Evolutionary conservation across 2,113 vertebrate species (phyloP).

Genomic region (Argyrosomus japonicus): DNA sequence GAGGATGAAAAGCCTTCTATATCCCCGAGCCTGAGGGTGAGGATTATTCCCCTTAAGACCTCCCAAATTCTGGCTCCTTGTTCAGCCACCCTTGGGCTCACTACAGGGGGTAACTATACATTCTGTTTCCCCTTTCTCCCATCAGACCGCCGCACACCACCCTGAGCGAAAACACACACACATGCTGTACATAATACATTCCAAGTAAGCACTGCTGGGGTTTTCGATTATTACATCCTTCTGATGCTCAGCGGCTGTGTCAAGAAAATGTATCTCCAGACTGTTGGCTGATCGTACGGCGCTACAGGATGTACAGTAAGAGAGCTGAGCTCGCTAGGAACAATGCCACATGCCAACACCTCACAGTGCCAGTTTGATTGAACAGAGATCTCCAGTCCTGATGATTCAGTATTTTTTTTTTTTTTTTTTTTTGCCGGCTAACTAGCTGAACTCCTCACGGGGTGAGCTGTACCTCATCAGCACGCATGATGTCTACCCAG

Average conservation of each 20-base stretch:
- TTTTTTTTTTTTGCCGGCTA: slow-evolving; percentile 17
- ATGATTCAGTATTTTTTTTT: slow-evolving; percentile 33
- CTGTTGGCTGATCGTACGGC: background rate
- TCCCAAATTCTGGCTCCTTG: slow-evolving; percentile 75
- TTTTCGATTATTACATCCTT: slow-evolving; percentile 33
- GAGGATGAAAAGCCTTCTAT: slow-evolving; percentile 68
- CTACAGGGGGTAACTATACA: slow-evolving; percentile 76
- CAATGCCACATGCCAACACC: slow-evolving; percentile 1
- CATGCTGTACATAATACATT: slow-evolving; percentile 44
- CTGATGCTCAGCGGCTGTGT: slow-evolving; percentile 17
- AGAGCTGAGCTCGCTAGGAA: slow-evolving; percentile 5
- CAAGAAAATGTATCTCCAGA: slow-evolving; percentile 40
- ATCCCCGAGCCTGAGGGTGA: slow-evolving; percentile 68
- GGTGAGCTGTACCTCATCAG: slow-evolving; percentile 65
- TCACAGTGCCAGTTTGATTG: background rate
- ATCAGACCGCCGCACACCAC: slow-evolving; percentile 61
- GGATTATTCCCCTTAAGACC: slow-evolving; percentile 82
- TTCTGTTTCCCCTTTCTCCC: slow-evolving; percentile 74
- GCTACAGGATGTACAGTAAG: slow-evolving; percentile 10
- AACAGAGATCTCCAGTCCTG: slow-evolving; percentile 9
- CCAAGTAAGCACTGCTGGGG: slow-evolving; percentile 16
- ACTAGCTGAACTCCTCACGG: slow-evolving; percentile 46
- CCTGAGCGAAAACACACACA: slow-evolving; percentile 68
- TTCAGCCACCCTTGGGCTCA: slow-evolving; percentile 78
- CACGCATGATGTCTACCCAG: slow-evolving; percentile 57